phyloP scores from a whole-genome alignment of 53 echinoderm and acorn worm species.

The Hippasteria phrygiana region DNA sequence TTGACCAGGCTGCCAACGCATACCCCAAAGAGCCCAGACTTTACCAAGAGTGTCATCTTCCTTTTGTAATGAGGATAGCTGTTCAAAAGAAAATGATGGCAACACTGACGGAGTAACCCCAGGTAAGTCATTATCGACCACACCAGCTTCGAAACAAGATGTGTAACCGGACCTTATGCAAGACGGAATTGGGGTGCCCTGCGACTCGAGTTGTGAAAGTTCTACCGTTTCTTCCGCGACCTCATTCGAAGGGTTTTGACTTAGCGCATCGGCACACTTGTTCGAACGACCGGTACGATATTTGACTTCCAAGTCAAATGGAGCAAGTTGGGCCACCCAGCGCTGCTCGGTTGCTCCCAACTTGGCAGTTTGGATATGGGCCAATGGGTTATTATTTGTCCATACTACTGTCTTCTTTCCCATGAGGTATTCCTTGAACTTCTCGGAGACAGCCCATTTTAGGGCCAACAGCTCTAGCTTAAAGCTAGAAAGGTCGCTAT shows the following conservation, averaged over 20 bases:
- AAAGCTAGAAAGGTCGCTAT: conserved; percentile 21
- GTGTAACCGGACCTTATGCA: background rate
- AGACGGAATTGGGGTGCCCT: background rate
- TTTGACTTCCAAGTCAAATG: conserved; percentile 65
- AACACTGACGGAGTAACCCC: background rate
- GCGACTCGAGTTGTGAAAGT: background rate
- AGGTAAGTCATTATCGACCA: background rate
- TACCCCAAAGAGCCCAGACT: conserved; percentile 21
- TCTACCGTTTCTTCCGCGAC: background rate
- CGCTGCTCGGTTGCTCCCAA: conserved; percentile 73
- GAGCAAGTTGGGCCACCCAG: conserved; percentile 72
- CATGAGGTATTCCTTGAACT: conserved; percentile 59
- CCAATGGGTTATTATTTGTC: conserved; percentile 64
- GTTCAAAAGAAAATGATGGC: background rate
- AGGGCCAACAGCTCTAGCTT: conserved; percentile 26
- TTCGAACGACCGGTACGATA: conserved; percentile 64
- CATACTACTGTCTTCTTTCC: conserved; percentile 42
- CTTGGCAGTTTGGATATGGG: conserved; percentile 61
- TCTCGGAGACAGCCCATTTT: conserved; percentile 47
- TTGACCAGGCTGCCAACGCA: background rate
- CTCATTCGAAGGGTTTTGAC: background rate
- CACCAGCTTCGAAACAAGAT: background rate
- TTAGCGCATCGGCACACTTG: conserved; percentile 33
- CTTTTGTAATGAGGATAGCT: background rate
- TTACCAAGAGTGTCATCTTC: background rate